Conservation (phyloP, 1,140 invertebrate species). For the Tetragonula clypearis region DNA sequence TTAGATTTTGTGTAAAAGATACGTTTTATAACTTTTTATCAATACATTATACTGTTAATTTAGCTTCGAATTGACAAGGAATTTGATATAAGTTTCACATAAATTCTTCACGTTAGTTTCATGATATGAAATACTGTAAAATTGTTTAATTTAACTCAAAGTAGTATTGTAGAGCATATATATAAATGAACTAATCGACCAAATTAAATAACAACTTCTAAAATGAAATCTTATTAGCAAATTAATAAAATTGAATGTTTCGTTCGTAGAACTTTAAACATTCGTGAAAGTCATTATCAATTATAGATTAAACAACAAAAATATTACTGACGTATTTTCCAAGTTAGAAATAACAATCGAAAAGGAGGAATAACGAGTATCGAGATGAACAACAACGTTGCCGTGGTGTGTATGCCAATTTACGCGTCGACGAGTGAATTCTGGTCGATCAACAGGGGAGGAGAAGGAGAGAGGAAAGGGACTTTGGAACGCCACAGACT, state of each 20-base stretch:
- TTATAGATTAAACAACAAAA: too few species aligned
- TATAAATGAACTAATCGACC: not conserved
- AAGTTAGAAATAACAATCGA: not conserved
- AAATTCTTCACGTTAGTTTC: too few species aligned
- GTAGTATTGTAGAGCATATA: not conserved
- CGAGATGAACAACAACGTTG: conserved; percentile 70
- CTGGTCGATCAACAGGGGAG: conserved; percentile 55
- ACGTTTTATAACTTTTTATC: not conserved
- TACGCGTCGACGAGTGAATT: conserved; percentile 72
- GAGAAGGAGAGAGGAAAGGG: not conserved
- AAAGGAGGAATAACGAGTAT: conserved; percentile 57
- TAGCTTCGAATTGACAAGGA: too few species aligned
- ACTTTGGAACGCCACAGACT: conserved; percentile 51
- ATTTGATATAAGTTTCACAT: too few species aligned
- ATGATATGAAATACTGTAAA: not conserved
- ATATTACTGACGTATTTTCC: too few species aligned
- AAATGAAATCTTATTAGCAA: too few species aligned
- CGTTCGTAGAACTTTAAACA: too few species aligned
- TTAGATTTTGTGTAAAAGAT: not conserved
- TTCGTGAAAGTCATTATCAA: too few species aligned
- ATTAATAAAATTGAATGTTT: too few species aligned
- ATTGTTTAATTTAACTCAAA: not conserved
- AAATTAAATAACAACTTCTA: too few species aligned
- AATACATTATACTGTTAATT: too few species aligned
- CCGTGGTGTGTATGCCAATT: conserved; percentile 69